Percentiles rank a stretch among this genome's conserved stretches.
These are phyloP conservation scores for Apotomis capreana DNA, from an alignment of 2,888 invertebrate genomes.

Conservation along the genomic window DNA sequence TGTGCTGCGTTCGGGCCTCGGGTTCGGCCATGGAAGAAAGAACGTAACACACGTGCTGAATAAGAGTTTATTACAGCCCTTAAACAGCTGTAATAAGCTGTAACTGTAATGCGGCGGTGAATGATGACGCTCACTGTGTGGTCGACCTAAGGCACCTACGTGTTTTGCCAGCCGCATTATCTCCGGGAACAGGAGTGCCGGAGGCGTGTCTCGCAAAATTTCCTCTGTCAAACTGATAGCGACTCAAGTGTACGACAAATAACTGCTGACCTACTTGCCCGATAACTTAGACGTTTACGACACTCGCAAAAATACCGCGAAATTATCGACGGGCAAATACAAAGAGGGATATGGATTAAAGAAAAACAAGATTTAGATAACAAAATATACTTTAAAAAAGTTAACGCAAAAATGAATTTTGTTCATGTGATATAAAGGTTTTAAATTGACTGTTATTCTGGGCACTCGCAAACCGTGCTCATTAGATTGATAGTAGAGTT, in stretches of 20 bases:
- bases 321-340: not conserved
- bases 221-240: slow-evolving; percentile 22
- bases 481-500: too few species aligned
- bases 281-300: not conserved
- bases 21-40: too few species aligned
- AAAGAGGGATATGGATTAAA: not conserved
- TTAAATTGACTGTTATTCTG: not conserved
- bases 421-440: not conserved
- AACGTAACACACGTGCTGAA: too few species aligned
- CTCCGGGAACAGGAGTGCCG: slow-evolving; percentile 21
- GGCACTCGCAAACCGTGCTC: not conserved
- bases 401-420: not conserved
- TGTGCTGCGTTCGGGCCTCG: too few species aligned
- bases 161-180: not conserved
- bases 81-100: too few species aligned
- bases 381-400: not conserved
- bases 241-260: slow-evolving; percentile 25
- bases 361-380: not conserved
- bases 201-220: slow-evolving; percentile 30
- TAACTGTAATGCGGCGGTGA: too few species aligned
- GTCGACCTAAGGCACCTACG: too few species aligned
- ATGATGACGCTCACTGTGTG: too few species aligned
- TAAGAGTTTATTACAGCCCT: too few species aligned
- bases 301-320: not conserved
- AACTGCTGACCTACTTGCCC: slow-evolving; percentile 10